Evolutionary conservation across 2,797 vertebrate genomes (phyloP), one percentile per base, ranked within the genome.

Genomic region (Sus cebifrons): DNA sequence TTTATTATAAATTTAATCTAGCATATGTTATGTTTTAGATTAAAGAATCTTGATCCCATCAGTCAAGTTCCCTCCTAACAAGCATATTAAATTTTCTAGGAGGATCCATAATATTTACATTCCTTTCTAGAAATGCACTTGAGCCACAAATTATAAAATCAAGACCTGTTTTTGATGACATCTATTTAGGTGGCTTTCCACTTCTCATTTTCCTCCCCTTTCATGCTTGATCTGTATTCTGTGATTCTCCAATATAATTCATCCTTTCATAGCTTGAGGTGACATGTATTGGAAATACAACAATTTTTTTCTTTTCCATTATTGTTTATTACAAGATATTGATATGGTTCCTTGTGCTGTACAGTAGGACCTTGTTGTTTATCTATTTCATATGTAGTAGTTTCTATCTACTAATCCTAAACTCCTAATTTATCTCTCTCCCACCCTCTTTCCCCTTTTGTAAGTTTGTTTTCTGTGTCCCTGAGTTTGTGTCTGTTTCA

Each of bases 1-100:
- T 95, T 91, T 71, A 65, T 49, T 82, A 16, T 62, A 29, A 10
- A 20, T 86, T 92, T 92, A 79, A 25, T 54, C 85, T 90, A 65
- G 13, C 16, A 17, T 81, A 73, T 54, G 2, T 4, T 32, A 32
- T 64, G 71, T 77, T 82, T 96, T 77, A 82, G 16, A 60, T 68
- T 11, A 88, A 83, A 64, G 40, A 82, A 58, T 93, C 2, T 70
- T 96, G 70, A 70, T 86, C 25, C 56, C 65, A 18, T 65, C 21
- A 56, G 65, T 82, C 18, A 81, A 54, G 18, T 88, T 91, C 1
- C 25, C 49, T 94, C 11, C 14, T 79, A 58, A 71, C 32, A 95
- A 74, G 25, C 60, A 95, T 52, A 32, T 90, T 78, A 52, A 10
- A 86, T 21, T 54, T 91, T 78, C 56, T 83, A 23, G 92, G 79